Evolutionary conservation across 92 coral and sea anemone genomes (phyloP), one percentile per base, ranked within the genome.

Genomic region (Parazoanthus atlanticus): DNA sequence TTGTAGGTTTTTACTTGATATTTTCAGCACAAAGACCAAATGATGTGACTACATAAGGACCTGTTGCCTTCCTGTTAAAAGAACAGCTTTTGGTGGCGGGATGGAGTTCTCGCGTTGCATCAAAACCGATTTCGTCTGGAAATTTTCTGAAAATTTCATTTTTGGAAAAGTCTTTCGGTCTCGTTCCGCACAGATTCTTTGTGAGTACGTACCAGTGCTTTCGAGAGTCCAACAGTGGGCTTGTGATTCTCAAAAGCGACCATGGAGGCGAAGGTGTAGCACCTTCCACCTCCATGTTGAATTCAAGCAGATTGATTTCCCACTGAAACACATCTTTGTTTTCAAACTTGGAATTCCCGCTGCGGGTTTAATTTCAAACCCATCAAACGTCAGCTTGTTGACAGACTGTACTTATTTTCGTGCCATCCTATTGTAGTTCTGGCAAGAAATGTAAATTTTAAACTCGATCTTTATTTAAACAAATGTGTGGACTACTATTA

Each of bases 81-180:
- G 41, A 38, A 5, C 41, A 38, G 5, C 74, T 79, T 85, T 34
- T 56, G 9, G 31, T 52, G 81, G 81, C 88, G 15, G 81, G 88
- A 81, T 85, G 72, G 6, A 85, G 79, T 25, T 85, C 81, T 47
- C 28, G 26, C 64, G 81, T 61, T 28, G 72, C 70, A 43, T 13
- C 74, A 74, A 80, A 85, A 28, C 30, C 17, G 43, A 85, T 41
- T 85, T 85, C 81, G 32, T 85, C 88, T 0, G 88, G 88, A 31
- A 85, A 73, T 85, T 79, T 78, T 2, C 54, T 2, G 19, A 47
- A 58, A 7, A 69, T 6, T 69, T 69, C 31, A 13, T 30, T n/a
- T n/a, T n/a, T n/a, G n/a, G n/a, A n/a, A 28, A 69, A 28, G 0
- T 0, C 7, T 5, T 26, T 28, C 34, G 74, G 74, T 25, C 10